Conservation (phyloP, 2,113 vertebrate genomes). For the Puntigrus tetrazona region DNA sequence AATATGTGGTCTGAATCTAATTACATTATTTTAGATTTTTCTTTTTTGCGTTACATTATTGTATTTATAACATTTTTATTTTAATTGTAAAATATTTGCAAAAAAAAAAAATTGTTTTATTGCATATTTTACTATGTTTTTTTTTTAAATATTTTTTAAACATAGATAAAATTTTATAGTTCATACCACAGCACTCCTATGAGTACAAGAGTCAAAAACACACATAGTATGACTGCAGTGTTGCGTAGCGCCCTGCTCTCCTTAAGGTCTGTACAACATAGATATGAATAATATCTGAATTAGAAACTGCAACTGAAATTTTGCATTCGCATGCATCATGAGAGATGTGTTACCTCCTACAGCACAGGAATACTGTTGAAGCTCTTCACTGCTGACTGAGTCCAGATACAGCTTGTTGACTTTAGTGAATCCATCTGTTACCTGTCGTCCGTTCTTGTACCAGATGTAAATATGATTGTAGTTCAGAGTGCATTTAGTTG, state of each 20-base stretch:
- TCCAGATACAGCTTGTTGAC: slow-evolving; percentile 12
- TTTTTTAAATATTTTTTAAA: neutral
- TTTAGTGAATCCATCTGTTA: slow-evolving; percentile 30
- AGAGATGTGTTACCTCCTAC: neutral
- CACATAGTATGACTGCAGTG: neutral
- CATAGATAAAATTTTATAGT: no score
- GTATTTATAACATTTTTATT: neutral
- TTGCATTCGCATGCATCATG: neutral
- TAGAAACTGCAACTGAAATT: neutral
- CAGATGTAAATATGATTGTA: slow-evolving; percentile 27
- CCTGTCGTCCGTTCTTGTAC: slow-evolving; percentile 28
- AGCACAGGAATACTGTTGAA: neutral
- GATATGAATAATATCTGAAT: neutral
- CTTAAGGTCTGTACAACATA: neutral
- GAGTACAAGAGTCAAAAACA: neutral
- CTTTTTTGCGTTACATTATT: neutral
- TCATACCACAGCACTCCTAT: slow-evolving; percentile 12
- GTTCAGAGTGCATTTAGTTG: slow-evolving; percentile 32
- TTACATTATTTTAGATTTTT: no score
- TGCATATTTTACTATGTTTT: neutral
- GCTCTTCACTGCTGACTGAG: neutral
- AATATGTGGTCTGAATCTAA: no score
- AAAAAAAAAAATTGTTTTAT: neutral
- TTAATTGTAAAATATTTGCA: neutral
- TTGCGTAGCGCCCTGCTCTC: neutral